Base-by-base conservation (phyloP, 2,888 invertebrate species). In the Drosophila paracracens region DNA sequence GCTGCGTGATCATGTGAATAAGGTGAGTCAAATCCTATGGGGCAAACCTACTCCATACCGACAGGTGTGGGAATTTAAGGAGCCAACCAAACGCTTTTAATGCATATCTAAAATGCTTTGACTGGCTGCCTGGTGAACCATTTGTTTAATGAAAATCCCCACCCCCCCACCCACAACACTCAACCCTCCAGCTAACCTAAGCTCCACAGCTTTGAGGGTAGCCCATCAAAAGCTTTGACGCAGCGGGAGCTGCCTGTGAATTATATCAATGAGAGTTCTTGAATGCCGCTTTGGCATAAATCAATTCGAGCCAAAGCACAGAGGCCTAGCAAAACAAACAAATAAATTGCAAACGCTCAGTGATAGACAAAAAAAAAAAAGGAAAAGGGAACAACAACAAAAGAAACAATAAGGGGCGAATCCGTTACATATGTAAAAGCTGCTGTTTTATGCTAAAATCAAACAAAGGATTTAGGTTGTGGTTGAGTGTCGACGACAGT, bases 1-100 rank as follows among this genome's bases (percentile, higher is more conserved):
- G 72, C 94, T 96, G 79, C 94, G 96, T 92, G 96, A 96, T 94
- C 96, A 96, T 93, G 96, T 96, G 80, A 96, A 96, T 94, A 96
- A 95, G 94, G 96, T 96, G 93, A 95, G 94, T 70, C 25, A 31
- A 74, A 35, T 60, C 64, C 80, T 40, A 21, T 27, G 58, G 51
- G 70, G 27, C 31, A 21, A 4, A n/a, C n/a, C 43, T 11, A 7
- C 51, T 29, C 11, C 33, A 10, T 2, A 11, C 25, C 25, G 33
- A 58, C 58, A 59, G 29, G 31, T 58, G 48, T 61, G 61, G 67
- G 66, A 64, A 66, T 62, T 46, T 5, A 29, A 46, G 18, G 64
- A 29, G 16, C 27, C 48, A 40, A 33, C 31, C 40, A 70, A 77
- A 66, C 64, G 70, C 58, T 83, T 79, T 85, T 70, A 68, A 83